Conservation (phyloP, 2,113 vertebrate species). For the Coturnix japonica region DNA sequence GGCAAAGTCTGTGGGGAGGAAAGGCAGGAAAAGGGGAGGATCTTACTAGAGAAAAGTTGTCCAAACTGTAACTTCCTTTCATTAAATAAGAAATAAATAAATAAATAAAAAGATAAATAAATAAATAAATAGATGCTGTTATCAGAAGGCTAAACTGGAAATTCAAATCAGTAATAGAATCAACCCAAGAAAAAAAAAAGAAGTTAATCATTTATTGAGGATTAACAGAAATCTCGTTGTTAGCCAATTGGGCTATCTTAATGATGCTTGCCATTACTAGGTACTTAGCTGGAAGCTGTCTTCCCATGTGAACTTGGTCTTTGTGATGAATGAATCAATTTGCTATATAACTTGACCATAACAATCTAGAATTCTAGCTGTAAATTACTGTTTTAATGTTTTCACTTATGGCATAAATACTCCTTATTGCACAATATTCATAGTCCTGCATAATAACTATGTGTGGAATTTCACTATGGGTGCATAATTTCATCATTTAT, state of each 20-base stretch:
- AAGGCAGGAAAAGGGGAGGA: no score
- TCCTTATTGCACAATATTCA: background rate
- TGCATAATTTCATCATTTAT: background rate
- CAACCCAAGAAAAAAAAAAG: background rate
- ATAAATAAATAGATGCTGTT: background rate
- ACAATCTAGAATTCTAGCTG: background rate
- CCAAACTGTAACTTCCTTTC: background rate
- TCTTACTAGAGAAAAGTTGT: rapidly evolving
- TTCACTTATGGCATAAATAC: background rate
- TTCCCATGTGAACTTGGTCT: background rate
- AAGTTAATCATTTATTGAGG: background rate
- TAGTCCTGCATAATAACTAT: background rate
- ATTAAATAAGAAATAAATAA: background rate
- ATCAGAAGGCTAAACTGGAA: background rate
- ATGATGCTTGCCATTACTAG: background rate
- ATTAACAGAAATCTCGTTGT: background rate
- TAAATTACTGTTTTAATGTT: background rate
- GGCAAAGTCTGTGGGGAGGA: background rate
- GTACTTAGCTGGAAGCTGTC: background rate
- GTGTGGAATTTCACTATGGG: background rate
- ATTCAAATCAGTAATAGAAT: background rate
- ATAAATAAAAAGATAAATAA: background rate
- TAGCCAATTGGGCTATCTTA: background rate
- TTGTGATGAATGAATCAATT: background rate
- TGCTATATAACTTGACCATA: conserved; percentile 7